Percentiles rank a stretch among this genome's conserved stretches.
Conservation (phyloP, 2,888 invertebrate genomes). For the Girardia tigrina region DNA sequence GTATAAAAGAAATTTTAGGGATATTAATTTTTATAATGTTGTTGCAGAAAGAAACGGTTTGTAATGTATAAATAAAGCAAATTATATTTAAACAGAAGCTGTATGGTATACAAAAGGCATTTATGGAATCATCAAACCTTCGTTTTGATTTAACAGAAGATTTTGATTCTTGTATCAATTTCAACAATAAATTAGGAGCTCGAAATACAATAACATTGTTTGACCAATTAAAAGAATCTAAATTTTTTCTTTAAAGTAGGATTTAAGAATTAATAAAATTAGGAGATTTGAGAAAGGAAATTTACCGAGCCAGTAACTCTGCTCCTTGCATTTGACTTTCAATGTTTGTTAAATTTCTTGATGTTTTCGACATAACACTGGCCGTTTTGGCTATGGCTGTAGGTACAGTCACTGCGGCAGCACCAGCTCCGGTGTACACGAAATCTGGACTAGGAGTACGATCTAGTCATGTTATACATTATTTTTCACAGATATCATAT, state of each 20-base stretch:
- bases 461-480: no score
- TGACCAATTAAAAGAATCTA: slow-evolving; percentile 20
- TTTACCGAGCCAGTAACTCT: neutral
- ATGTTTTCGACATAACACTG: neutral
- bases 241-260: neutral
- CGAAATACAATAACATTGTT: neutral
- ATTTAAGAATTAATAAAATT: neutral
- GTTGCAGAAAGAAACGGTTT: no score
- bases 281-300: neutral
- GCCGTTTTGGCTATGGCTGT: no score
- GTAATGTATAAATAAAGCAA: no score
- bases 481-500: no score
- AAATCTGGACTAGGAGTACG: slow-evolving; percentile 45
- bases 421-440: slow-evolving; percentile 47
- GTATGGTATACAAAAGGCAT: no score
- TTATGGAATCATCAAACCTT: neutral
- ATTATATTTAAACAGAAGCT: no score
- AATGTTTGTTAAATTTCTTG: neutral
- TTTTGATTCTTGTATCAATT: neutral
- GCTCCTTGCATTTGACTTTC: slow-evolving; percentile 5
- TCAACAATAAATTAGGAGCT: neutral
- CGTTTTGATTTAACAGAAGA: neutral
- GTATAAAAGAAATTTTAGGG: no score
- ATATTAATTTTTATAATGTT: no score
- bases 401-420: no score